phyloP scores from a whole-genome alignment of 1,140 invertebrate genomes.

The Meloidogyne chitwoodi region DNA sequence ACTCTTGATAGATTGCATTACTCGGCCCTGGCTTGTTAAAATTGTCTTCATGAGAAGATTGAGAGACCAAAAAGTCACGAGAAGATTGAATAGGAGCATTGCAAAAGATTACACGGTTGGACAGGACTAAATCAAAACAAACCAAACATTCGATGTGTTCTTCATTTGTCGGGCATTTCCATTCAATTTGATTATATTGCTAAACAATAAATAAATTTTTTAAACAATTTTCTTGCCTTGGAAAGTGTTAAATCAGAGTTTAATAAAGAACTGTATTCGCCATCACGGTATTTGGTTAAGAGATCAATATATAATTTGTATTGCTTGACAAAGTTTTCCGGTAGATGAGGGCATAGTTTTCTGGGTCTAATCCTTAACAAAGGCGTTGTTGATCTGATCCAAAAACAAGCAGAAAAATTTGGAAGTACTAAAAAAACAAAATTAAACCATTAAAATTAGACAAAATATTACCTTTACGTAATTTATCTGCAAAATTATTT shows the following conservation, averaged over 20 bases:
- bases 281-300: not conserved
- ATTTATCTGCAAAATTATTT: conserved; percentile 20
- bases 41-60: not conserved
- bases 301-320: conserved; percentile 2
- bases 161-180: conserved; percentile 3
- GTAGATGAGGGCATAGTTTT: not conserved
- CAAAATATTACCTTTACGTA: conserved; percentile 17
- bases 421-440: not conserved
- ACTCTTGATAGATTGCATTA: not conserved
- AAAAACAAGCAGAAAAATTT: not conserved
- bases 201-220: not conserved
- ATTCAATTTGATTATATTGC: conserved; percentile 7
- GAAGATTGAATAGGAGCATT: not conserved
- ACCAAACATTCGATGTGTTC: conserved; percentile 21
- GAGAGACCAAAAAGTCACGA: not conserved
- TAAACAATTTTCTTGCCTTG: not conserved
- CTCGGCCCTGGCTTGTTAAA: not conserved
- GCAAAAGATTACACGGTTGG: conserved; percentile 3
- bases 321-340: not conserved
- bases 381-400: not conserved
- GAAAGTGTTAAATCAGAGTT: conserved; percentile 9
- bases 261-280: conserved; percentile 7
- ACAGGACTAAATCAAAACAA: conserved; percentile 18
- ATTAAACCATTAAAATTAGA: not conserved
- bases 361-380: not conserved